Evolutionary conservation across 2,113 vertebrate genomes (phyloP), one percentile per base, ranked within the genome.

Genomic region (Conger conger): DNA sequence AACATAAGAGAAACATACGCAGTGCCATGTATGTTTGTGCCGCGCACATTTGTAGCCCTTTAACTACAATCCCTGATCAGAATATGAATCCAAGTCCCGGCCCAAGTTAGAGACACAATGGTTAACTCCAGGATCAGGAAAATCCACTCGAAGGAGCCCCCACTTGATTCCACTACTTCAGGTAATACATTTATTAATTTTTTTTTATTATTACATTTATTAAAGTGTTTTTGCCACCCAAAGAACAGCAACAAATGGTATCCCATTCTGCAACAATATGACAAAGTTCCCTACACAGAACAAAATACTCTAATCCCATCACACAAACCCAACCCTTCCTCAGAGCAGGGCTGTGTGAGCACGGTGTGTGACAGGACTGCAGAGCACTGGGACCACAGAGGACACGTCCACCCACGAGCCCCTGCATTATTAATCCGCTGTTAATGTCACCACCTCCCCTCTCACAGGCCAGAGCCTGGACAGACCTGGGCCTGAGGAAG

Each of bases 231-330:
- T 0, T 36, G 38, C 54, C 23, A 23, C 38, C 81, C 37, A 54
- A 82, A 18, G 35, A 35, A 82, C 54, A 82, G 38, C 36, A 35
- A 82, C 35, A 82, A 18, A 27, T 16, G 54, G 23, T 63, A 23
- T n/a, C n/a, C n/a, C n/a, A n/a, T 20, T n/a, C 23, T 42, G 81
- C 27, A 68, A 82, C 40, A 68, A 38, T 82, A 30, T 42, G 81
- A 3, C 37, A 82, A 27, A 63, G 8, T 8, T 18, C 8, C 23
- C 54, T 7, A 57, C 36, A 5, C 81, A 16, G 37, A 63, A 15
- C 27, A 73, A 40, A 38, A 30, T 63, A 45, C 27, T 30, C 57
- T 68, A 3, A 40, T 0, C 20, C 57, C 20, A 18, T 63, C 57
- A 63, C 4, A 27, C 57, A 63, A 63, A 27, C 3, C 57, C 3